A percentile compares a stretch with the other conserved stretches of the same genome.
Evolutionary conservation across 2,113 vertebrate genomes (phyloP).

Genomic region (Elephantulus edwardii): DNA sequence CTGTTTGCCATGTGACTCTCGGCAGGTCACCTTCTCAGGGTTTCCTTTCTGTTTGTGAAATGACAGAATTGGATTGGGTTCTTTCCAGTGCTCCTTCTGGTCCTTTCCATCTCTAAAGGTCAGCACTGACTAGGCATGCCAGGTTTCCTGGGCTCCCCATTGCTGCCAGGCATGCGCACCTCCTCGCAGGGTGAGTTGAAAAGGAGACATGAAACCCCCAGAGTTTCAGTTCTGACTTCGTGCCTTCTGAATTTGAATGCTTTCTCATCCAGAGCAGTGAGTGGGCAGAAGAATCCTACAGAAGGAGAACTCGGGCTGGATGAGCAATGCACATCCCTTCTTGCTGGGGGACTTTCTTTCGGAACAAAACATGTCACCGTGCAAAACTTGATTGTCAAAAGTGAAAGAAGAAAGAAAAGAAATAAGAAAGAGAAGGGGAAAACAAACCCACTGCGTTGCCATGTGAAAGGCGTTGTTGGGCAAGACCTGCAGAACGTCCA

Average conservation of each 20-base stretch:
- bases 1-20: not conserved
- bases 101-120: slow-evolving; percentile 39
- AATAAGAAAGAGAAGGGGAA: not conserved
- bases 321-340: slow-evolving; percentile 48
- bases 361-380: slow-evolving; percentile 46
- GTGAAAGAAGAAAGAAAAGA: not conserved
- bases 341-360: slow-evolving; percentile 41
- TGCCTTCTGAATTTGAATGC: slow-evolving; percentile 60
- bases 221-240: slow-evolving; percentile 60
- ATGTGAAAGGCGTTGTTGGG: not conserved
- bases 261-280: slow-evolving; percentile 56
- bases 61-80: not conserved
- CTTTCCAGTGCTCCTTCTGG: slow-evolving; percentile 35
- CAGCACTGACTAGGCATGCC: not conserved
- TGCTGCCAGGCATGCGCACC: not conserved
- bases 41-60: slow-evolving; percentile 43
- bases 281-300: slow-evolving; percentile 62
- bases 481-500: not conserved
- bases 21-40: not conserved
- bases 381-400: slow-evolving; percentile 46
- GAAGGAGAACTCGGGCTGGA: slow-evolving; percentile 62
- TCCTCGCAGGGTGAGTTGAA: slow-evolving; percentile 45
- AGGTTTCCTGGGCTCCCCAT: not conserved
- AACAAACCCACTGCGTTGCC: not conserved
- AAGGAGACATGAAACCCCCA: slow-evolving; percentile 57